These are phyloP conservation scores for Trichogramma pretiosum DNA, from an alignment of 1,140 invertebrate species.

Conservation along the genomic window DNA sequence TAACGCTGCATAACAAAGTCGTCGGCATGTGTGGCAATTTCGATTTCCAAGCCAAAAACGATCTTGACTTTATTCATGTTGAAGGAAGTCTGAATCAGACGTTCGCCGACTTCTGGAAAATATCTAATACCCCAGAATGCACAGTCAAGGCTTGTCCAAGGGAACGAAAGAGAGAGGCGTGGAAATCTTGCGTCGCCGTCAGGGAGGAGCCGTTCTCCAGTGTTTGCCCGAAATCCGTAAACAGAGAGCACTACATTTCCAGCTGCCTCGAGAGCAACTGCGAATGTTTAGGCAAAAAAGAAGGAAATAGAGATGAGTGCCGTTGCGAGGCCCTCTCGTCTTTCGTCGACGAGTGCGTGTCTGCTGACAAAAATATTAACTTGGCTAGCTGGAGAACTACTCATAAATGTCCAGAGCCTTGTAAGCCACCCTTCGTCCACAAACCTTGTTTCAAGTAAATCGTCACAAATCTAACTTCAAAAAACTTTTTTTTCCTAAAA, in stretches of 20 bases:
- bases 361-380: slow-evolving; percentile 53
- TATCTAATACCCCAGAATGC: slow-evolving; percentile 46
- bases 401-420: slow-evolving; percentile 58
- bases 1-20: slow-evolving; percentile 51
- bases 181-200: slow-evolving; percentile 52
- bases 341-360: slow-evolving; percentile 64
- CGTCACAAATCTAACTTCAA: background rate
- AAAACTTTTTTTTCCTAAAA: background rate
- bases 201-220: slow-evolving; percentile 48
- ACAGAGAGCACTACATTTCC: slow-evolving; percentile 58
- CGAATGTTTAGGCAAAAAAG: slow-evolving; percentile 51
- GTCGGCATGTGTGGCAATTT: slow-evolving; percentile 74
- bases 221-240: slow-evolving; percentile 51
- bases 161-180: slow-evolving; percentile 52
- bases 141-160: slow-evolving; percentile 51
- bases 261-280: slow-evolving; percentile 67
- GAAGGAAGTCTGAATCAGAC: too few relatives aligned
- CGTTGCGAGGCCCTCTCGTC: slow-evolving; percentile 58
- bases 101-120: slow-evolving; percentile 65
- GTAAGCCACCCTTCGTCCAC: slow-evolving; percentile 63
- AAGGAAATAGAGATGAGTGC: slow-evolving; percentile 50
- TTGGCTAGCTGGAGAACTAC: slow-evolving; percentile 61
- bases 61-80: too few relatives aligned
- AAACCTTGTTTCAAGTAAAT: slow-evolving; percentile 65
- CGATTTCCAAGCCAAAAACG: slow-evolving; percentile 56